phyloP scores from a whole-genome alignment of 2,797 vertebrate species.

The Phylloscopus collybita region DNA sequence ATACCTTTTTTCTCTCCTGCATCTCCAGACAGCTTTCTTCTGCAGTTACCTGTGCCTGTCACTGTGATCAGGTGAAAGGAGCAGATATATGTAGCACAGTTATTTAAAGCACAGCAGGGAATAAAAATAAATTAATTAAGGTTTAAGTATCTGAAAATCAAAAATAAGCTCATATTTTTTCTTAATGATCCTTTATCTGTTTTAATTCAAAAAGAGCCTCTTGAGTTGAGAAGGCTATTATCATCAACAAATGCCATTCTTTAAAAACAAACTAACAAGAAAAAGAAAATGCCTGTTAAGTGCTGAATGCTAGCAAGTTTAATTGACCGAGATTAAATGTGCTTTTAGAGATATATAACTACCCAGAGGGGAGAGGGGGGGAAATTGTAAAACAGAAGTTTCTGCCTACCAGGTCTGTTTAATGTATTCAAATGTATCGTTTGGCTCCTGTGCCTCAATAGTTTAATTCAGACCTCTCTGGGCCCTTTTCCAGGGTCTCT shows the following conservation, averaged over 20 bases:
- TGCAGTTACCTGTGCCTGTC: background rate
- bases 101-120: background rate
- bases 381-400: rapidly evolving
- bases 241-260: background rate
- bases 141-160: constrained; percentile 9
- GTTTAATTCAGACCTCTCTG: background rate
- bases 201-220: background rate
- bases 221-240: background rate
- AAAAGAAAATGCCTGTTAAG: background rate
- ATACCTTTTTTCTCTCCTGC: background rate
- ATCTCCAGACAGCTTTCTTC: background rate
- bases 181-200: background rate
- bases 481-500: background rate
- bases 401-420: background rate
- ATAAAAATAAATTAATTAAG: background rate
- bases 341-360: background rate
- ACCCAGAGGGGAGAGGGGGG: rapidly evolving
- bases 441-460: background rate
- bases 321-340: background rate
- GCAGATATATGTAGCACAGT: background rate
- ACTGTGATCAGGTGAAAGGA: background rate
- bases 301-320: background rate
- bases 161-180: background rate
- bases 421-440: background rate
- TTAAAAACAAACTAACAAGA: background rate